Evolutionary conservation across 2,888 invertebrate genomes (phyloP).

Genomic region (Hypsopygia costalis): DNA sequence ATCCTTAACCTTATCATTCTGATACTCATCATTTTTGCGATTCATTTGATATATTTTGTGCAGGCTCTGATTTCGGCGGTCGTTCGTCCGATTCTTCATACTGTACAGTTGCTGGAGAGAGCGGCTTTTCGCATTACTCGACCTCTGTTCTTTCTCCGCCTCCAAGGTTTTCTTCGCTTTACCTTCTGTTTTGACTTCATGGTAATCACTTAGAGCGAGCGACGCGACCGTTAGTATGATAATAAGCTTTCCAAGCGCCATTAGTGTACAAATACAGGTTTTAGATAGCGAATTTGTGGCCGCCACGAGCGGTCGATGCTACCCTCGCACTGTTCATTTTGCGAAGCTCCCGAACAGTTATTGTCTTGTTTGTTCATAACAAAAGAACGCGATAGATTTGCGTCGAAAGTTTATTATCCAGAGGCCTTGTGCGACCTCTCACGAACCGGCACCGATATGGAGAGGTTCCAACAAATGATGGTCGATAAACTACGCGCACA

Average conservation of each 20-base stretch:
- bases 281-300: conserved; percentile 38
- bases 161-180: conserved; percentile 66
- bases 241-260: conserved; percentile 59
- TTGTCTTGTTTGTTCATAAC: conserved; percentile 53
- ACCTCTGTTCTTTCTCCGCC: conserved; percentile 62
- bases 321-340: conserved; percentile 31
- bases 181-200: conserved; percentile 63
- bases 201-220: conserved; percentile 40
- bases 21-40: conserved; percentile 43
- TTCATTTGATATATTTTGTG: conserved; percentile 42
- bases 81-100: conserved; percentile 55
- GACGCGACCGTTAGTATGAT: conserved; percentile 48
- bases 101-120: conserved; percentile 50
- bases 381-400: conserved; percentile 24
- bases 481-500: conserved; percentile 42
- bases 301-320: conserved; percentile 33
- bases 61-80: conserved; percentile 42
- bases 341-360: conserved; percentile 27
- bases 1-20: conserved; percentile 69
- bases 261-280: conserved; percentile 45
- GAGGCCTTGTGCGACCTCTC: conserved; percentile 27
- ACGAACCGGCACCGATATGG: conserved; percentile 33
- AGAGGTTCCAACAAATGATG: conserved; percentile 39
- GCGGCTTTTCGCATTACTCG: conserved; percentile 50
- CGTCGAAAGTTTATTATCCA: conserved; percentile 2